A percentile compares a stretch with the other conserved stretches of the same genome.
phyloP scores from a whole-genome alignment of 2,113 vertebrate genomes.

The Rattus rattus region DNA sequence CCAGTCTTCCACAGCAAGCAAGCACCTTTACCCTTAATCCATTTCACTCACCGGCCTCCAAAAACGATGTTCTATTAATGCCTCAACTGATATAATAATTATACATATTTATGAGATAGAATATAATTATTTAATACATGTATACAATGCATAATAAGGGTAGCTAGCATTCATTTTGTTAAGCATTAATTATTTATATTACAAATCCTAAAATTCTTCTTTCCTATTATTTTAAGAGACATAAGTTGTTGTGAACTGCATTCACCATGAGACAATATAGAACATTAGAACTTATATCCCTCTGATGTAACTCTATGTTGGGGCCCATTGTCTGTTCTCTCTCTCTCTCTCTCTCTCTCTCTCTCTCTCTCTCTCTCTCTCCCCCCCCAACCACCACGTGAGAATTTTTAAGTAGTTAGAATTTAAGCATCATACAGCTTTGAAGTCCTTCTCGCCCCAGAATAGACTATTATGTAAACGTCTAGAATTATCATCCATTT shows the following conservation, averaged over 20 bases:
- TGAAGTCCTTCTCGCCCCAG: conserved; percentile 27
- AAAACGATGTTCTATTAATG: neutral
- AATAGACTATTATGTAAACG: conserved; percentile 58
- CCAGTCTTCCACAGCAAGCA: neutral
- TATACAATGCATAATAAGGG: neutral
- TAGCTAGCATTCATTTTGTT: neutral
- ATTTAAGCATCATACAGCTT: conserved; percentile 33
- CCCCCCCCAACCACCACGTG: neutral
- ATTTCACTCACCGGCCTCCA: neutral
- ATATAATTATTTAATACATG: neutral
- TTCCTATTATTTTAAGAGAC: neutral
- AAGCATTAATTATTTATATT: neutral
- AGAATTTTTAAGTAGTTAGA: conserved; percentile 28
- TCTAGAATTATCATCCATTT: conserved; percentile 45
- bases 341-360: neutral
- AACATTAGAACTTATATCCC: neutral
- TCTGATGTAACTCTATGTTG: neutral
- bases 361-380: neutral
- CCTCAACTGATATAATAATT: neutral
- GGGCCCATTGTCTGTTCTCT: neutral
- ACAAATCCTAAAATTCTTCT: neutral
- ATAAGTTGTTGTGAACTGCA: neutral
- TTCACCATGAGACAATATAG: neutral
- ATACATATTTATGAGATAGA: neutral
- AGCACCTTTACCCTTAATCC: neutral